Evolutionary conservation across 2,113 vertebrate genomes (phyloP).

Genomic region (Paramormyrops kingsleyae): DNA sequence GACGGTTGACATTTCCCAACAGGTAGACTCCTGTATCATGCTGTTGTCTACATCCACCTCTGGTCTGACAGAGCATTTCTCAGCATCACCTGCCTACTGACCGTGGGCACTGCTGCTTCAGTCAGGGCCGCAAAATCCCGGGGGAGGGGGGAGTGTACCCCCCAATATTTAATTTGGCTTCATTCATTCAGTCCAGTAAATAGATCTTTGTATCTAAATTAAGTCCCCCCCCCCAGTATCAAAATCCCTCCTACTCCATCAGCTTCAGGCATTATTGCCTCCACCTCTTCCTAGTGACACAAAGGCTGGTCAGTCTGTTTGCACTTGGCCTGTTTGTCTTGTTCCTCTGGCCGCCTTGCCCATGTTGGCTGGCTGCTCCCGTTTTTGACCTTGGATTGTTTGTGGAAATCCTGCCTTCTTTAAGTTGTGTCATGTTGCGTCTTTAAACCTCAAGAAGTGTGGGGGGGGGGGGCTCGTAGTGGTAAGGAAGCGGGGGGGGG

Average conservation of each 20-base stretch:
- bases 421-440: neutral
- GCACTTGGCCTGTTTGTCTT: neutral
- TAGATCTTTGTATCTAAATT: neutral
- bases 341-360: neutral
- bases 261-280: neutral
- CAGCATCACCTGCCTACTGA: neutral
- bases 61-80: neutral
- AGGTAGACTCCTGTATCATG: neutral
- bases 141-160: too few relatives aligned
- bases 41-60: neutral
- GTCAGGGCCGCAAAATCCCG: neutral
- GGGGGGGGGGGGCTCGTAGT: too few relatives aligned
- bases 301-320: neutral
- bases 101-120: neutral
- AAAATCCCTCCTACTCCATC: neutral
- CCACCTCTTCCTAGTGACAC: neutral
- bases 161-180: neutral
- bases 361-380: neutral
- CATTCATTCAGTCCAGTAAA: too few relatives aligned
- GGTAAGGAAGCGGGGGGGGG: too few relatives aligned
- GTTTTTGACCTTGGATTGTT: neutral
- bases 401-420: neutral
- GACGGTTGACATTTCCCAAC: neutral
- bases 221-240: neutral
- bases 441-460: too few relatives aligned